Conservation (phyloP, 2,888 invertebrate genomes). For the Harmothoe impar region DNA sequence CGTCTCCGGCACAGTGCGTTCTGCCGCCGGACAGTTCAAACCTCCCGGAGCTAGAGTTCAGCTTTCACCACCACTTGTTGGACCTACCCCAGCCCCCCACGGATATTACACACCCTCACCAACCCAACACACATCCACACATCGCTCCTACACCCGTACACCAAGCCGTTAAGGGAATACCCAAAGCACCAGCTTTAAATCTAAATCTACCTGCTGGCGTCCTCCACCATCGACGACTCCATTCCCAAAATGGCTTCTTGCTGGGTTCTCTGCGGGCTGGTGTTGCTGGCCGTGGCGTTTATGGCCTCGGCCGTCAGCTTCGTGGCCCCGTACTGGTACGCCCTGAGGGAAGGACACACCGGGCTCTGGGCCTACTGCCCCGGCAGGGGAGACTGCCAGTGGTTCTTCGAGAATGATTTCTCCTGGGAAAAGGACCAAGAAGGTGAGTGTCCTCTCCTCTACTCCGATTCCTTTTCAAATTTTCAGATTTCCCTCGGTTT, state of each 20-base stretch:
- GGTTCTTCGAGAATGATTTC: conserved; percentile 64
- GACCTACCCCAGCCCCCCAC: neutral
- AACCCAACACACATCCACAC: too few species aligned
- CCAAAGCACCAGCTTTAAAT: neutral
- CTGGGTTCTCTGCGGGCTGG: conserved; percentile 61
- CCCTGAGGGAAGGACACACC: neutral
- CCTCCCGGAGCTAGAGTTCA: too few species aligned
- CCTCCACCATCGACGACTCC: neutral
- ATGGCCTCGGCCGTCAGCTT: conserved; percentile 59
- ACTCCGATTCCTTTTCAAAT: neutral
- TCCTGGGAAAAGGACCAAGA: conserved; percentile 59
- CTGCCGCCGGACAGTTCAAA: too few species aligned
- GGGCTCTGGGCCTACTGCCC: conserved; percentile 61
- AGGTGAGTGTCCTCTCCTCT: conserved; percentile 49
- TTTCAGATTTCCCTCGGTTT: too few species aligned
- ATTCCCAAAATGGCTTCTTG: conserved; percentile 62
- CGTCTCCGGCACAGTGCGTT: too few species aligned
- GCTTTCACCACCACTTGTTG: neutral
- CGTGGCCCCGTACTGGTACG: conserved; percentile 63
- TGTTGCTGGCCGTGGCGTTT: conserved; percentile 59
- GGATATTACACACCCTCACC: neutral
- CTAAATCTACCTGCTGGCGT: neutral
- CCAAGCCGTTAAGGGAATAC: conserved; percentile 10
- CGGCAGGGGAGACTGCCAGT: conserved; percentile 15
- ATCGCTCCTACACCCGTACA: neutral